Conservation (phyloP, 2,888 invertebrate genomes). For the Cerceris ruficornis region DNA sequence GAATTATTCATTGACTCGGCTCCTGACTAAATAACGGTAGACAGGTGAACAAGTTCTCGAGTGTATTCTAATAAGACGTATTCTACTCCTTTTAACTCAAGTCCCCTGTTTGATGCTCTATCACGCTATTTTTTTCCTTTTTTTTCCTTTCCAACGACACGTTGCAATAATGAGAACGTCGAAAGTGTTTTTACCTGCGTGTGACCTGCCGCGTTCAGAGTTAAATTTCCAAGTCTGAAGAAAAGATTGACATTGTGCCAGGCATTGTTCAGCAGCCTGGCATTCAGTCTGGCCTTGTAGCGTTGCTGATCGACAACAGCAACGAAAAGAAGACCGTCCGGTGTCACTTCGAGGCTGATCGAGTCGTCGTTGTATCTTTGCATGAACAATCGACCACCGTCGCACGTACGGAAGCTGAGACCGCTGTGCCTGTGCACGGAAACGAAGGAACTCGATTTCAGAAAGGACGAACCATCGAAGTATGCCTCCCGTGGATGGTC, state of each 20-base stretch:
- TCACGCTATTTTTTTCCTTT: too few species aligned
- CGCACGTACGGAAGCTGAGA: constrained; percentile 91
- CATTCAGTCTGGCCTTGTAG: constrained; percentile 86
- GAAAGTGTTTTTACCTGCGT: constrained; percentile 82
- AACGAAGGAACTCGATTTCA: constrained; percentile 88
- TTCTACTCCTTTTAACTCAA: too few species aligned
- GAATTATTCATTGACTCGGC: too few species aligned
- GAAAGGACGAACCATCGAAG: constrained; percentile 91
- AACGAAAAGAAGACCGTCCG: constrained; percentile 83
- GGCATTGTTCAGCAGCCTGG: constrained; percentile 89
- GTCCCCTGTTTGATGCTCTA: too few species aligned
- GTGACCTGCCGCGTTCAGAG: constrained; percentile 83
- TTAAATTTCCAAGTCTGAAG: constrained; percentile 85
- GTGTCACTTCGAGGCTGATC: constrained; percentile 78
- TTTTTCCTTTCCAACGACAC: not conserved
- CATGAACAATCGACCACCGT: constrained; percentile 81
- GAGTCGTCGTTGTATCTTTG: constrained; percentile 77
- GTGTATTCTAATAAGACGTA: too few species aligned
- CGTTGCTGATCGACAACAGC: constrained; percentile 81
- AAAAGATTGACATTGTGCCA: constrained; percentile 90
- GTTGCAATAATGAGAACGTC: not conserved
- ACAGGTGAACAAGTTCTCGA: too few species aligned
- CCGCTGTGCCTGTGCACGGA: constrained; percentile 91
- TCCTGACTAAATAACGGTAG: too few species aligned
- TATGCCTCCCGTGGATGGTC: constrained; percentile 88